phyloP scores from a whole-genome alignment of 1,140 invertebrate species.

The Onthophagus taurus region DNA sequence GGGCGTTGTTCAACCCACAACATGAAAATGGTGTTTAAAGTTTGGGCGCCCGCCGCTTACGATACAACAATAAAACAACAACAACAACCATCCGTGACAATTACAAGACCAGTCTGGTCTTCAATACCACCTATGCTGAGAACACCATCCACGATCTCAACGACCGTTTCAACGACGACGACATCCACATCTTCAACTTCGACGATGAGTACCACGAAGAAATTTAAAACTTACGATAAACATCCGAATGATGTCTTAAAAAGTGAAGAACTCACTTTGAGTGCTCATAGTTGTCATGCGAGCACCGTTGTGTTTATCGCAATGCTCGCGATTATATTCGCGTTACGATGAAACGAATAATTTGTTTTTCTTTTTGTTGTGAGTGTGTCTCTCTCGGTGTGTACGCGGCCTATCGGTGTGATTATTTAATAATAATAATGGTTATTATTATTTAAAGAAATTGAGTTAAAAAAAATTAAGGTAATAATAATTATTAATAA shows the following conservation, averaged over 20 bases:
- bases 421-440: too few relatives aligned
- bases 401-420: too few relatives aligned
- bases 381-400: too few relatives aligned
- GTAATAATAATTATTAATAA: too few relatives aligned
- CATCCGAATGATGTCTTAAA: constrained; percentile 86
- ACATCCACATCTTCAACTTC: constrained; percentile 24
- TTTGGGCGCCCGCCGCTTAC: constrained; percentile 46
- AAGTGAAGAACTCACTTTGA: constrained; percentile 72
- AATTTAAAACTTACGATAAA: constrained; percentile 59
- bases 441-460: too few relatives aligned
- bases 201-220: constrained; percentile 35
- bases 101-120: constrained; percentile 20
- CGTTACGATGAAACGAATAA: constrained; percentile 33
- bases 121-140: constrained; percentile 42
- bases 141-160: constrained; percentile 37
- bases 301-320: constrained; percentile 22
- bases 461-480: too few relatives aligned
- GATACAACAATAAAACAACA: too few relatives aligned
- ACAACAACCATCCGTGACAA: constrained; percentile 24
- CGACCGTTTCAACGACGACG: constrained; percentile 35
- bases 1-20: constrained; percentile 80
- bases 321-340: constrained; percentile 21
- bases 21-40: constrained; percentile 92
- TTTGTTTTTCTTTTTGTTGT: too few relatives aligned
- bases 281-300: constrained; percentile 17